Evolutionary conservation across 2,797 vertebrate genomes (phyloP).

Genomic region (Anguilla marmorata): DNA sequence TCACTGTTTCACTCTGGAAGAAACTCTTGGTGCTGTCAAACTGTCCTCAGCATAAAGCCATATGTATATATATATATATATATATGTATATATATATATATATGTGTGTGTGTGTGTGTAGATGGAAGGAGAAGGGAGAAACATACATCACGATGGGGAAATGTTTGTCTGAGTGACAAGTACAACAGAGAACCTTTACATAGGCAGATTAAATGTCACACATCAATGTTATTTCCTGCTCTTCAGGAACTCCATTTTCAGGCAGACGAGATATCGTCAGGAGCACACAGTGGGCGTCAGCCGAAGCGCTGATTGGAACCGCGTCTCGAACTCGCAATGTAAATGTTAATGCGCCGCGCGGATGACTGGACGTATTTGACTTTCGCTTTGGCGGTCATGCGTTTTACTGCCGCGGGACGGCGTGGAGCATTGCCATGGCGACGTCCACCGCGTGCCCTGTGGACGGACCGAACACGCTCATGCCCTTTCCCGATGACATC

Average conservation of each 20-base stretch:
- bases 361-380: background rate
- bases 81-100: background rate
- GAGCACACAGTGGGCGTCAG: background rate
- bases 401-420: background rate
- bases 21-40: background rate
- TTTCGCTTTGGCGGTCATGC: conserved; percentile 7
- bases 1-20: background rate
- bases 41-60: background rate
- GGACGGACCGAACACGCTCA: background rate
- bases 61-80: background rate
- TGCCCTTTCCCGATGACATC: background rate
- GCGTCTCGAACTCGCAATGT: background rate
- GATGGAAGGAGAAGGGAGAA: background rate
- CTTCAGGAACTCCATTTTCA: background rate
- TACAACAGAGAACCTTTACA: background rate
- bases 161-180: conserved; percentile 12
- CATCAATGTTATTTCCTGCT: background rate
- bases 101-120: too few relatives aligned
- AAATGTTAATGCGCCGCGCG: conserved; percentile 14
- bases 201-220: conserved; percentile 21
- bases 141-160: background rate
- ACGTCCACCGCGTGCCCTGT: background rate
- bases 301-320: background rate
- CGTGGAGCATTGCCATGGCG: too few relatives aligned
- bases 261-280: background rate